Evolutionary conservation across 2,113 vertebrate species (phyloP), one percentile per base, ranked within the genome.

Genomic region (Urocynchramus pylzowi): DNA sequence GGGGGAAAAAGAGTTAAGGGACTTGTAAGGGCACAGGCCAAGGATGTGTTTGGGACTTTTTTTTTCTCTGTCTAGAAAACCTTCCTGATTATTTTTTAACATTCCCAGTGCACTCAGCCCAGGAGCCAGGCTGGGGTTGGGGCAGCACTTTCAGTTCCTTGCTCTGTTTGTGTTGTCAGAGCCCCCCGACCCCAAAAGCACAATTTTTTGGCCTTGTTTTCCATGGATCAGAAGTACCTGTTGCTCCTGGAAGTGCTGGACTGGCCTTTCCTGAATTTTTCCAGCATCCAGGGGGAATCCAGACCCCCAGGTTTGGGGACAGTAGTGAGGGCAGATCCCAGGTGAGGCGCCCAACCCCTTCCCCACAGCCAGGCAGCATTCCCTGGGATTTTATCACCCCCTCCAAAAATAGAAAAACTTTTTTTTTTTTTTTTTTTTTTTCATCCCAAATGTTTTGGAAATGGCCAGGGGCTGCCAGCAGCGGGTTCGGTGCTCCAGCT

Each of bases 61-160:
- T 47, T 91, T 90, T 91, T 82, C 82, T 79, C 96, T 97, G 97
- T 97, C 97, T 97, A 96, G 96, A 97, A 97, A 97, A 97, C 93
- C 71, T 97, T 95, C 93, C 94, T 97, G 93, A 69, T 97, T 96
- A 80, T 95, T 94, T 95, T 93, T 96, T 95, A 93, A 53, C 78
- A 76, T 94, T 96, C 95, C 95, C 92, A 56, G 90, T 1, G 57
- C 87, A 44, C 56, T 93, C 67, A 71, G 96, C 84, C 87, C 84
- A 37, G 93, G 28, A 78, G 76, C 79, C 20, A 21, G 77, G 73
- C 81, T 37, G 82, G 35, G 81, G 4, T 74, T 68, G 80, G 95
- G 90, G 50, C 93, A 39, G 76, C 12, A 10, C 9, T 67, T 65
- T 19, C 52, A 47, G 56, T 23, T 75, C 80, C 88, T 93, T 2